Evolutionary conservation across 2,797 vertebrate genomes (phyloP), one percentile per base, ranked within the genome.

Genomic region (Thaleichthys pacificus): DNA sequence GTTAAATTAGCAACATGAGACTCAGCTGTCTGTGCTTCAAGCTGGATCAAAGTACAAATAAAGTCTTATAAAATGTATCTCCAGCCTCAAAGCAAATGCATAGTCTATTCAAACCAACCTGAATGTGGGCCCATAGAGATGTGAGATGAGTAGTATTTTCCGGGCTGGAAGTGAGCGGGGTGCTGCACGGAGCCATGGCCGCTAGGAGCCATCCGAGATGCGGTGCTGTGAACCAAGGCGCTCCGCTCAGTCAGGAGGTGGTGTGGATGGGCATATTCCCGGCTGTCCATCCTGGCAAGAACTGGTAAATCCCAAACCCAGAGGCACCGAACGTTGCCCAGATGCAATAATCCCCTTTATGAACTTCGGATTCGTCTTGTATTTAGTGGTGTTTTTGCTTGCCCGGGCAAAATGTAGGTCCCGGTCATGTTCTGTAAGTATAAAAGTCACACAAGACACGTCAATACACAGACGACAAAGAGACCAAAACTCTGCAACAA

Each of bases 121-220:
- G 96, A 92, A 90, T 97, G 97, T 84, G 96, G 93, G 86, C 93
- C 95, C 95, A 97, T 95, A 90, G 96, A 93, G 89, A 98, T 93
- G 88, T 96, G 95, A 22, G 96, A 91, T 3, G 96, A 91, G 86
- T 95, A 97, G 89, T 95, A 98, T 88, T 98, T 97, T 82, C 95
- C 94, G 9, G 96, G 94, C 87, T 95, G 96, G 89, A 97, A 97
- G 88, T 94, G 94, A 71, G 93, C 93, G 70, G 94, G 91, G 87
- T 95, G 94, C 85, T 96, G 96, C 82, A 94, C 93, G 73, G 95
- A 86, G 76, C 93, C 87, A 92, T 93, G 94, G 85, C 95, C 93
- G 90, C 88, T 86, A 15, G 91, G 85, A 86, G 94, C 91, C 78
- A 96, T 91, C 85, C 95, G 93, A 76, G 95, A 91, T 76, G 93